Conservation (phyloP, 2,113 vertebrate genomes). For the Gallinago jamesoni region DNA sequence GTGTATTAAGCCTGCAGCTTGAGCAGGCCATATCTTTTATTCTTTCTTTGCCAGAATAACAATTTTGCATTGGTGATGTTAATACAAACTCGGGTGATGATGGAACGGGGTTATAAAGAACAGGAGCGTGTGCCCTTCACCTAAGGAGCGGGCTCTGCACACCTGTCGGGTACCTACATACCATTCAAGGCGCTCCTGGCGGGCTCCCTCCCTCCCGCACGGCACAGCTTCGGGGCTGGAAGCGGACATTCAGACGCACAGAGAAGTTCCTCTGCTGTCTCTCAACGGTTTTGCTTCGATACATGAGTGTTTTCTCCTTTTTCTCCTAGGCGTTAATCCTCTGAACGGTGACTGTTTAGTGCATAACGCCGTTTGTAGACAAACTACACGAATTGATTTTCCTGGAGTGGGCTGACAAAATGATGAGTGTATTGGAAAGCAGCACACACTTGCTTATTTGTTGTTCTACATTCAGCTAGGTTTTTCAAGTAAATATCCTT, state of each 20-base stretch:
- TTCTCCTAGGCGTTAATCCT: neutral
- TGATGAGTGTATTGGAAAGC: slow-evolving; percentile 26
- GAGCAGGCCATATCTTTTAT: neutral
- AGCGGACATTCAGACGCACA: fast-evolving
- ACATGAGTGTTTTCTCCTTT: neutral
- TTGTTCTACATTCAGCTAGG: neutral
- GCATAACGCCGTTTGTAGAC: neutral
- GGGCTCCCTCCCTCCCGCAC: neutral
- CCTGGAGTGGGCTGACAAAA: slow-evolving; percentile 40
- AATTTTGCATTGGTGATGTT: neutral
- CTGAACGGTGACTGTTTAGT: neutral
- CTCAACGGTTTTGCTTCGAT: neutral
- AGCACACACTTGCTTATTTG: neutral
- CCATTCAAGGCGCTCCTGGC: fast-evolving
- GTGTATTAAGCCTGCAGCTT: neutral
- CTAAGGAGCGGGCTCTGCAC: neutral
- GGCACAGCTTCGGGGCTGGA: fast-evolving
- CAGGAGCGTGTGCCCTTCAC: neutral
- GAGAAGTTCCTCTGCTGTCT: neutral
- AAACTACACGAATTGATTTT: slow-evolving; percentile 43
- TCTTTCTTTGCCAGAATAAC: fast-evolving
- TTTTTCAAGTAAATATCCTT: neutral
- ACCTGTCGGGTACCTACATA: fast-evolving
- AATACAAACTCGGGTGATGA: neutral
- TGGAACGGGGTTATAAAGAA: fast-evolving